Evolutionary conservation across 2,113 vertebrate species (phyloP).

Genomic region (Hystrix brachyura): DNA sequence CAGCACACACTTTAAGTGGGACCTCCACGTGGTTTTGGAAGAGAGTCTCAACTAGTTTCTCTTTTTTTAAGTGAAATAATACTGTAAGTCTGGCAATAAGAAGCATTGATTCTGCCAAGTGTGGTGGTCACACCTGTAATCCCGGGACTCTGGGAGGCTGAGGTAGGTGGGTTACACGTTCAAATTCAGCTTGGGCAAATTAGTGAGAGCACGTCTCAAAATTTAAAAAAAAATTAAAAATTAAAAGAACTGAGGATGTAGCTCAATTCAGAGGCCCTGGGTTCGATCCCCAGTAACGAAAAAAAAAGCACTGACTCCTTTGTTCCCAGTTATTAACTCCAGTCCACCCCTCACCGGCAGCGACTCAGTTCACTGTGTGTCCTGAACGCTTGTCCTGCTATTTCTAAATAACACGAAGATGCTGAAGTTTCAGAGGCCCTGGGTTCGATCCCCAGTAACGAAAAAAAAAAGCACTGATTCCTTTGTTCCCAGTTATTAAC

Average conservation of each 20-base stretch:
- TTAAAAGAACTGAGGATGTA: background rate
- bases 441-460: background rate
- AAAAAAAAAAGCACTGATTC: background rate
- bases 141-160: background rate
- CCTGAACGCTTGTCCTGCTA: background rate
- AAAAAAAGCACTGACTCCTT: background rate
- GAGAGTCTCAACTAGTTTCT: background rate
- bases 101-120: background rate
- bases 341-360: background rate
- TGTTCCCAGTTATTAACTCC: background rate
- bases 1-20: background rate
- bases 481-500: background rate
- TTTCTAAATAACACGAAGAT: background rate
- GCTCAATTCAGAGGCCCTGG: background rate
- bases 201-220: background rate
- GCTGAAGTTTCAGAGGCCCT: background rate
- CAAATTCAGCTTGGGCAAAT: background rate
- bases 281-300: background rate
- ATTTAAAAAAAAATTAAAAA: background rate
- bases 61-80: background rate
- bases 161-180: background rate
- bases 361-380: background rate
- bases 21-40: conserved; percentile 23
- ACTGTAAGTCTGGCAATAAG: background rate
- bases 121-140: background rate